These are phyloP conservation scores for Lepidurus arcticus DNA, from an alignment of 1,140 invertebrate genomes.

Conservation along the genomic window DNA sequence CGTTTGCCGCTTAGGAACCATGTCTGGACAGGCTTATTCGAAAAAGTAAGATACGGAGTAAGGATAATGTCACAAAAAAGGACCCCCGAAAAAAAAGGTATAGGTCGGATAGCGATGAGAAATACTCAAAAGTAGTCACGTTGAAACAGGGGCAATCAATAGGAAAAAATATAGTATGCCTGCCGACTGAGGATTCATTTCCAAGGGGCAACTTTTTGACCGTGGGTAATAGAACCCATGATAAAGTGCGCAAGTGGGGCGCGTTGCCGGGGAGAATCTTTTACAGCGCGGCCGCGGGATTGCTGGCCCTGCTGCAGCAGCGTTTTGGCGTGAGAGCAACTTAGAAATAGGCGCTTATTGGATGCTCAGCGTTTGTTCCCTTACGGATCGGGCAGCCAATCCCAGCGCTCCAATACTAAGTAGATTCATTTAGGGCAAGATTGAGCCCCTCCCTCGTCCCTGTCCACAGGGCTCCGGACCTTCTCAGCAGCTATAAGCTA, in stretches of 20 bases:
- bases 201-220: slow-evolving; percentile 1
- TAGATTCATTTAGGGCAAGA: not conserved
- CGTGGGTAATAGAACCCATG: slow-evolving; percentile 14
- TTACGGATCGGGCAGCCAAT: slow-evolving; percentile 13
- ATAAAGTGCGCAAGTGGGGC: slow-evolving; percentile 17
- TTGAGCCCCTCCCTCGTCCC: not conserved
- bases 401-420: not conserved
- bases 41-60: not conserved
- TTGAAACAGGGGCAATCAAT: slow-evolving; percentile 18
- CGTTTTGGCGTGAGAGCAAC: not conserved
- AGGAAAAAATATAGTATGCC: slow-evolving; percentile 2
- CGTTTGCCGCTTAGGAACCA: not conserved
- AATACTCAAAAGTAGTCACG: not conserved
- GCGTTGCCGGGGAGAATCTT: not conserved
- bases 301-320: not conserved
- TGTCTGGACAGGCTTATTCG: not conserved
- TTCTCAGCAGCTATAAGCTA: slow-evolving; percentile 15
- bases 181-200: not conserved
- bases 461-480: not conserved
- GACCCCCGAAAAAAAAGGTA: not conserved
- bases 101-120: slow-evolving; percentile 1
- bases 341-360: slow-evolving; percentile 12
- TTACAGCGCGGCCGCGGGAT: slow-evolving; percentile 1
- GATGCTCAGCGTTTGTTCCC: slow-evolving; percentile 12
- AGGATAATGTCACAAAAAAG: not conserved